Percentiles rank a stretch among this genome's conserved stretches.
phyloP scores from a whole-genome alignment of 1,140 invertebrate genomes.

The honey bee (Apis mellifera) region DNA sequence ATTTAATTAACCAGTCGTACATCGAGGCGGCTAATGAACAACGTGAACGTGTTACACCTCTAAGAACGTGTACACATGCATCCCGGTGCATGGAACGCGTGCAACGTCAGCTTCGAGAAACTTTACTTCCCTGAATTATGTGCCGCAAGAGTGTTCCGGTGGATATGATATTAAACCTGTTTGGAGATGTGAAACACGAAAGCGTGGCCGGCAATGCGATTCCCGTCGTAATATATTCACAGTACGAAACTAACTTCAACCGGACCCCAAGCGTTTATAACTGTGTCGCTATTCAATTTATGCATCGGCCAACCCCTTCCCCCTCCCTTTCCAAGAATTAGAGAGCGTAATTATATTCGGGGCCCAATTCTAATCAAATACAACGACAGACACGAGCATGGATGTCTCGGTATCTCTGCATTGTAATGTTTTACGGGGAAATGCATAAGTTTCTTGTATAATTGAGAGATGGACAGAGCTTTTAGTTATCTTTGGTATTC shows the following conservation, averaged over 20 bases:
- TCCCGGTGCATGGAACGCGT: neutral
- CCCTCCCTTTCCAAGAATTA: constrained; percentile 4
- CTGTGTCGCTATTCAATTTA: constrained; percentile 30
- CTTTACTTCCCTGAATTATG: constrained; percentile 3
- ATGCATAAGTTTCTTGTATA: neutral
- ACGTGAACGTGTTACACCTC: neutral
- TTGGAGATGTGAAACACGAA: constrained; percentile 8
- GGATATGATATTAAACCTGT: constrained; percentile 12
- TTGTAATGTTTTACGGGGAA: neutral
- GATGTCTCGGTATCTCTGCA: neutral
- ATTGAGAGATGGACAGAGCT: too few relatives aligned
- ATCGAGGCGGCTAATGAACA: neutral
- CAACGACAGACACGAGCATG: neutral
- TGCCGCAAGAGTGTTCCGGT: neutral
- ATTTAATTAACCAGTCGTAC: neutral
- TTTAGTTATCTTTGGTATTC: too few relatives aligned
- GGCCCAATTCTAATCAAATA: neutral
- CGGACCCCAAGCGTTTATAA: constrained; percentile 31
- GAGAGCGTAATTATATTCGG: constrained; percentile 1
- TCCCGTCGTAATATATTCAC: constrained; percentile 25
- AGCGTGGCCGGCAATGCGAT: constrained; percentile 1
- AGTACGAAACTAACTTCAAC: constrained; percentile 37
- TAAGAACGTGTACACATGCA: constrained; percentile 4
- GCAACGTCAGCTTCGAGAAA: constrained; percentile 10
- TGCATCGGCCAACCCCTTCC: neutral